These are phyloP conservation scores for Nerophis lumbriciformis DNA, from an alignment of 2,113 vertebrate species.

Conservation along the genomic window DNA sequence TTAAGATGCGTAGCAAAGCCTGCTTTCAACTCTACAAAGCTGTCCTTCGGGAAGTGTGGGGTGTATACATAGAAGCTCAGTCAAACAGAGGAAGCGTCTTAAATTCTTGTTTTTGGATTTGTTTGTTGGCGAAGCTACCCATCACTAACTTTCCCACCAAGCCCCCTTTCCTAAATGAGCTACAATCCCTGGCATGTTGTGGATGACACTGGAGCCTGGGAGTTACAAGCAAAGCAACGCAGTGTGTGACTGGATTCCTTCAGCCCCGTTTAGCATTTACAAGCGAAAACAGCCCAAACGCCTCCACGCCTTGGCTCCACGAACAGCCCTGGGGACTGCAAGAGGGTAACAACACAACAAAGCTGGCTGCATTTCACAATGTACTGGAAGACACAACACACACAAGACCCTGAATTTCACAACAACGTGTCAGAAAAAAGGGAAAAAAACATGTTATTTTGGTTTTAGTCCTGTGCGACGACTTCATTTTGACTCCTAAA, in stretches of 20 bases:
- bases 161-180: too few relatives aligned
- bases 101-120: neutral
- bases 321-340: slow-evolving; percentile 1
- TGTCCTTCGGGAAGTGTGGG: too few relatives aligned
- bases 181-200: slow-evolving; percentile 5
- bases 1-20: too few relatives aligned
- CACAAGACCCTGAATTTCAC: neutral
- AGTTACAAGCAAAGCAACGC: slow-evolving; percentile 24
- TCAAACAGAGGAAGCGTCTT: neutral
- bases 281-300: slow-evolving; percentile 35
- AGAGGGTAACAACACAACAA: slow-evolving; percentile 9
- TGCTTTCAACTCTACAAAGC: too few relatives aligned
- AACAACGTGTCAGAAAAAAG: neutral
- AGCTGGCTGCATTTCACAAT: neutral
- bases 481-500: too few relatives aligned
- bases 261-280: slow-evolving; percentile 50
- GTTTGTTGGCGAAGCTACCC: neutral
- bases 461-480: too few relatives aligned
- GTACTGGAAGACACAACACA: neutral
- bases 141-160: too few relatives aligned
- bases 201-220: slow-evolving; percentile 18
- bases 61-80: too few relatives aligned
- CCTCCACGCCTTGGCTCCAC: slow-evolving; percentile 12
- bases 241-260: slow-evolving; percentile 28
- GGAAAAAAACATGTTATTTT: too few relatives aligned